phyloP scores from a whole-genome alignment of 2,888 invertebrate species.

The Catonia carolina region DNA sequence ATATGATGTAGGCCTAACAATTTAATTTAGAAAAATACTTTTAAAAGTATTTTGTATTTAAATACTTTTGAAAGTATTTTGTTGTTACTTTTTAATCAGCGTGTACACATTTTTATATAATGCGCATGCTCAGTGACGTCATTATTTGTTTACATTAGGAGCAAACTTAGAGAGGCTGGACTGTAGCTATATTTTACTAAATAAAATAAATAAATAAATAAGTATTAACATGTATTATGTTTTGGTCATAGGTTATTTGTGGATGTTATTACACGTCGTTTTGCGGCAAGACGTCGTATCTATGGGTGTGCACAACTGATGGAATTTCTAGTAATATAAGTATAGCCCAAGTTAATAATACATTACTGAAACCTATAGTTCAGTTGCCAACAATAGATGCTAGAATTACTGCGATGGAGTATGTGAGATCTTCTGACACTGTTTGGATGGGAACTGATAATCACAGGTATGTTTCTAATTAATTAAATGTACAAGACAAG shows the following conservation, averaged over 20 bases:
- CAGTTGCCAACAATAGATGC: constrained; percentile 68
- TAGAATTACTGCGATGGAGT: constrained; percentile 76
- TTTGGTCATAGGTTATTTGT: constrained; percentile 65
- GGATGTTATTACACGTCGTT: constrained; percentile 74
- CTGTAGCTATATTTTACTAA: no score
- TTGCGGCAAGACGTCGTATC: constrained; percentile 54
- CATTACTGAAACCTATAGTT: constrained; percentile 35
- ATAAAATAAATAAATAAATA: no score
- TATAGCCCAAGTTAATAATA: constrained; percentile 51
- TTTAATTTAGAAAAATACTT: no score
- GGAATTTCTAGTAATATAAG: constrained; percentile 70
- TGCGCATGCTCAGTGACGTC: no score
- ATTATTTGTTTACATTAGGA: no score
- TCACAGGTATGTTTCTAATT: constrained; percentile 47
- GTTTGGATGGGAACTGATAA: constrained; percentile 94
- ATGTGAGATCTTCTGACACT: constrained; percentile 69
- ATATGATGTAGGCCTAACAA: no score
- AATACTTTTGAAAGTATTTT: no score
- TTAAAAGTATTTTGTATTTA: no score
- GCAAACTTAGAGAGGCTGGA: no score
- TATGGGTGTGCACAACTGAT: constrained; percentile 86
- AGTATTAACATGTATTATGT: no score
- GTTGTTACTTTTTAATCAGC: no score
- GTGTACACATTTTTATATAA: no score
- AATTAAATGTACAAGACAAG: not conserved